Evolutionary conservation across 2,888 invertebrate species (phyloP).

Genomic region (Drosophila hamatofila): DNA sequence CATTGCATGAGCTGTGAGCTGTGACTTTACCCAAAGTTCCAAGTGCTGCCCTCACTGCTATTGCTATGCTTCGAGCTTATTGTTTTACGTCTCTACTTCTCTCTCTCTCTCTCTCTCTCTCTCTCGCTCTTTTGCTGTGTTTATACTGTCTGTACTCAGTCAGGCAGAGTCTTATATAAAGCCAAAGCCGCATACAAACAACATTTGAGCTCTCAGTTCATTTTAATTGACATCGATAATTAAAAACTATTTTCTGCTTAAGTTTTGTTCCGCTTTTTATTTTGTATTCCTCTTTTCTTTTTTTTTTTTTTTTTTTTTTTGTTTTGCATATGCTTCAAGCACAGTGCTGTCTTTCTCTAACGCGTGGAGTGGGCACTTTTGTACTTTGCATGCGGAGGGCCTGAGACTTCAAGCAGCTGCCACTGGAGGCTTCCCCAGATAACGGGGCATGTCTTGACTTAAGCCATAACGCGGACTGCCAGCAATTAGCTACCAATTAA

Average conservation of each 20-base stretch:
- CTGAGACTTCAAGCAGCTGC: slow-evolving; percentile 24
- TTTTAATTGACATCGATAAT: slow-evolving; percentile 81
- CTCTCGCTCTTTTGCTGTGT: slow-evolving; percentile 13
- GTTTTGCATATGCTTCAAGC: background rate
- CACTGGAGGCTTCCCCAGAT: slow-evolving; percentile 30
- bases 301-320: background rate
- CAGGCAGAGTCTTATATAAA: slow-evolving; percentile 59
- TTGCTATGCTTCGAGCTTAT: slow-evolving; percentile 60
- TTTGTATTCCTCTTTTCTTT: slow-evolving; percentile 12
- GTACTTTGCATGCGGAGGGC: background rate
- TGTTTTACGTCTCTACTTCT: slow-evolving; percentile 50
- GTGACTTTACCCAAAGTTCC: slow-evolving; percentile 59
- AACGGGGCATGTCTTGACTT: slow-evolving; percentile 12
- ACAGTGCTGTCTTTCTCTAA: background rate
- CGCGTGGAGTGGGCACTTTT: background rate
- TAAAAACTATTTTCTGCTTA: slow-evolving; percentile 73
- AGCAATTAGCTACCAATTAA: slow-evolving; percentile 68
- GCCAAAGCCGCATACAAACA: slow-evolving; percentile 52
- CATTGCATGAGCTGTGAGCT: slow-evolving; percentile 43
- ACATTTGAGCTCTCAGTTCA: slow-evolving; percentile 67
- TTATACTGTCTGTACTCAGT: slow-evolving; percentile 27
- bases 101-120: slow-evolving; percentile 9
- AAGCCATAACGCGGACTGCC: slow-evolving; percentile 4
- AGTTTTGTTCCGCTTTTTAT: slow-evolving; percentile 42
- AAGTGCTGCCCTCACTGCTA: background rate